Base-by-base conservation (phyloP, 2,888 invertebrate species). In the Blomia tropicalis region DNA sequence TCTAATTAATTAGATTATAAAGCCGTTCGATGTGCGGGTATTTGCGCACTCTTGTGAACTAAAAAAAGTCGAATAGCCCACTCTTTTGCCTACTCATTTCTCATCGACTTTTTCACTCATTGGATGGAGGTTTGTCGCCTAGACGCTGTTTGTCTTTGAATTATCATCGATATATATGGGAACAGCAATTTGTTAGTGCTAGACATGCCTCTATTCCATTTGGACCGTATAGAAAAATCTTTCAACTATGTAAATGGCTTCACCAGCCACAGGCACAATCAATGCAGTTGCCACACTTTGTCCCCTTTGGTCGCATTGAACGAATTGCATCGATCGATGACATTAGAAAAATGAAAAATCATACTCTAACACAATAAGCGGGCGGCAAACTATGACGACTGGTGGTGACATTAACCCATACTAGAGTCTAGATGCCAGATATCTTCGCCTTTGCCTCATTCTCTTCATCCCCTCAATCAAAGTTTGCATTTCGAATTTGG, bases 261-360 rank as follows among this genome's bases (percentile, higher is more conserved):
- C 36, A 36, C 7, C 51, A 11, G 51, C 51, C 7, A 7, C 51
- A 27, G 51, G 51, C 51, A 11, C 27, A 47, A 47, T 47, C 51
- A 47, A 7, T 47, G 51, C 51, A 47, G 11, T 25, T 11, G 36
- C 36, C 36, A 17, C 36, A 36, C 36, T 36, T n/a, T n/a, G n/a
- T n/a, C n/a, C n/a, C n/a, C n/a, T n/a, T n/a, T n/a, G n/a, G n/a
- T n/a, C n/a, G n/a, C n/a, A n/a, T n/a, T n/a, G n/a, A n/a, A n/a
- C n/a, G n/a, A n/a, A n/a, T n/a, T 7, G 23, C 27, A 47, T 47
- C 51, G 51, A 47, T 47, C 51, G 51, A 41, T n/a, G 41, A 47
- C 51, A 47, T 47, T 47, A 47, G 51, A 47, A 47, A 47, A 47
- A 47, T 47, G 51, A 47, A 47, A n/a, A 47, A 47, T 47, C 51